Evolutionary conservation across 2,113 vertebrate species (phyloP).

Genomic region (Paramisgurnus dabryanus): DNA sequence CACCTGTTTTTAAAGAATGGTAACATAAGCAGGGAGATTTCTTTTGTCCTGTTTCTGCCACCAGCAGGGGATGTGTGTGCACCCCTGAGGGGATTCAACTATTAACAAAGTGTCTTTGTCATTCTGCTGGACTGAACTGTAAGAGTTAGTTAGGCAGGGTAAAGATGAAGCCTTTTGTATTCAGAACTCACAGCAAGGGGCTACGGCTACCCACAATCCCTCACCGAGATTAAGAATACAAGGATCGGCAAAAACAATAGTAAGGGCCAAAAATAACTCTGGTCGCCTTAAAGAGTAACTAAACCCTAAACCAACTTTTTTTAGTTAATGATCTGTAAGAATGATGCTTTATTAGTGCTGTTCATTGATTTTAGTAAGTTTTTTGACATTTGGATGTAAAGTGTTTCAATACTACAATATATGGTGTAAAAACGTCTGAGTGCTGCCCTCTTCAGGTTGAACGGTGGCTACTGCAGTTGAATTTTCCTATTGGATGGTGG

Average conservation of each 20-base stretch:
- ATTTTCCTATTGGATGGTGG: too few relatives aligned
- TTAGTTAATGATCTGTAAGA: too few relatives aligned
- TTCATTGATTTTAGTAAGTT: too few relatives aligned
- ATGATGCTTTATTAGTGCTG: too few relatives aligned
- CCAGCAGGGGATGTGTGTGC: conserved; percentile 37
- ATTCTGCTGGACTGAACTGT: conserved; percentile 42
- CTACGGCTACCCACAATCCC: conserved; percentile 29
- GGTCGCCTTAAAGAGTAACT: too few relatives aligned
- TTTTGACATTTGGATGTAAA: too few relatives aligned
- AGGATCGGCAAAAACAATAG: conserved; percentile 41
- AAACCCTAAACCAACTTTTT: too few relatives aligned
- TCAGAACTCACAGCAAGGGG: conserved; percentile 48
- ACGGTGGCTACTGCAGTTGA: too few relatives aligned
- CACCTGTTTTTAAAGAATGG: conserved; percentile 42
- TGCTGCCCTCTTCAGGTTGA: too few relatives aligned
- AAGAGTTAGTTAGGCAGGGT: conserved; percentile 52
- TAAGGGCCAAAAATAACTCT: conserved; percentile 34
- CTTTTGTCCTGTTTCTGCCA: conserved; percentile 32
- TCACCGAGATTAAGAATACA: conserved; percentile 41
- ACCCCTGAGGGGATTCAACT: conserved; percentile 32
- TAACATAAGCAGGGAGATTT: conserved; percentile 39
- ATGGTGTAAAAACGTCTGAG: too few relatives aligned
- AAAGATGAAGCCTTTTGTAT: conserved; percentile 49
- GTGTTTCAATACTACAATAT: too few relatives aligned
- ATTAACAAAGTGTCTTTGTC: conserved; percentile 52